Evolutionary conservation across 2,888 invertebrate species (phyloP), one percentile per base, ranked within the genome.

Genomic region (Danaus chrysippus): DNA sequence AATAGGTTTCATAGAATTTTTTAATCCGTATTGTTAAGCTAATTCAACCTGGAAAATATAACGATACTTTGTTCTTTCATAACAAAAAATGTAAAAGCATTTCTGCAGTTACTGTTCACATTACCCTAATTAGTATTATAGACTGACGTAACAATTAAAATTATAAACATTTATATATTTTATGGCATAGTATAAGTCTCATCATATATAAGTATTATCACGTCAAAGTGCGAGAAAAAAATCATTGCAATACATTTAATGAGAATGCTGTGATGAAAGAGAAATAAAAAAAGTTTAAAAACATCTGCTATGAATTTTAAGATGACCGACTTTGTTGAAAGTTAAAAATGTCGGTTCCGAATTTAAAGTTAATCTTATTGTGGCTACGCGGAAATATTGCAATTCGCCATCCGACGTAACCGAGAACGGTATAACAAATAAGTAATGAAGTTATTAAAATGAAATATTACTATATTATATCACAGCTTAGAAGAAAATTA

Each of bases 271-370:
- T 10, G 17, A 15, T 49, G 10, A 49, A 8, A 17, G 17, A 46
- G 15, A 15, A 11, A 44, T 59, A 61, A 61, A 59, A 43, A 54
- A 56, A 60, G 62, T 49, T 64, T 54, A 62, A 58, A n/a, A 61
- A 58, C 58, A 64, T 64, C 64, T 62, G 62, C 53, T 60, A 56
- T 56, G 43, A 58, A 56, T 59, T 34, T 49, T 10, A 49, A 17
- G 49, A 11, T 49, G 49, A 49, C 49, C 49, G 15, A 49, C 49
- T 49, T 49, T 17, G 15, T 3, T 49, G 17, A 49, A 49, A 49
- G 49, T 49, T 15, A 49, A 49, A 49, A 49, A 49, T 49, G 49
- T 11, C 49, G 49, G 49, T 17, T 17, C 17, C 49, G 17, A 49
- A 17, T 34, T 49, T 49, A 49, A 49, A 49, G 49, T 49, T 49